These are phyloP conservation scores for Syritta pipiens DNA, from an alignment of 2,888 invertebrate species.

Conservation along the genomic window DNA sequence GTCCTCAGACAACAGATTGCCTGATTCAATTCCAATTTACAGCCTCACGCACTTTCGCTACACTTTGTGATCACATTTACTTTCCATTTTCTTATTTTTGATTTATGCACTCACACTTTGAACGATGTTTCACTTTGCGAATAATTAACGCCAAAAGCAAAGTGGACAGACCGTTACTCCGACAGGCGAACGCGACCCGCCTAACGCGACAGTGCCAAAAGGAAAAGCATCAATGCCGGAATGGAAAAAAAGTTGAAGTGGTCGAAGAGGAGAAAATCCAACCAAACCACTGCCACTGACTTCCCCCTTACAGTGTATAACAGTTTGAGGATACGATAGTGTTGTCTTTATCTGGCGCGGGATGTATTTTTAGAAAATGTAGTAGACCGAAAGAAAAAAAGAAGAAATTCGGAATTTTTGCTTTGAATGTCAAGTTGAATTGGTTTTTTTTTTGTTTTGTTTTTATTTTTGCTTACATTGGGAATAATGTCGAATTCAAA, in stretches of 20 bases:
- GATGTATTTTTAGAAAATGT: not conserved
- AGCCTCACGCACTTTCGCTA: conserved; percentile 32
- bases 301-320: conserved; percentile 20
- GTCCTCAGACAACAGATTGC: conserved; percentile 35
- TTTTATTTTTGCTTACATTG: too few relatives aligned
- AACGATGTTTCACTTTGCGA: conserved; percentile 15
- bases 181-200: conserved; percentile 27
- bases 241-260: conserved; percentile 22
- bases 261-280: conserved; percentile 27
- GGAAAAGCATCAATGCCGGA: conserved; percentile 41
- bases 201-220: conserved; percentile 34
- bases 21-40: not conserved
- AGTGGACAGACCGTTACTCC: conserved; percentile 16
- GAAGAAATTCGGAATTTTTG: too few relatives aligned
- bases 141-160: conserved; percentile 43
- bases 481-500: too few relatives aligned
- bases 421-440: too few relatives aligned
- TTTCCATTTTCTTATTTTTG: conserved; percentile 25
- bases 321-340: not conserved
- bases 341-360: conserved; percentile 6
- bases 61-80: conserved; percentile 15
- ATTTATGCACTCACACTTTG: not conserved
- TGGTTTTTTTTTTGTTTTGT: too few relatives aligned
- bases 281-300: conserved; percentile 6
- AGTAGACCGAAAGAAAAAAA: too few relatives aligned